Conservation (phyloP, 2,888 invertebrate genomes). For the Agrotis clavis region DNA sequence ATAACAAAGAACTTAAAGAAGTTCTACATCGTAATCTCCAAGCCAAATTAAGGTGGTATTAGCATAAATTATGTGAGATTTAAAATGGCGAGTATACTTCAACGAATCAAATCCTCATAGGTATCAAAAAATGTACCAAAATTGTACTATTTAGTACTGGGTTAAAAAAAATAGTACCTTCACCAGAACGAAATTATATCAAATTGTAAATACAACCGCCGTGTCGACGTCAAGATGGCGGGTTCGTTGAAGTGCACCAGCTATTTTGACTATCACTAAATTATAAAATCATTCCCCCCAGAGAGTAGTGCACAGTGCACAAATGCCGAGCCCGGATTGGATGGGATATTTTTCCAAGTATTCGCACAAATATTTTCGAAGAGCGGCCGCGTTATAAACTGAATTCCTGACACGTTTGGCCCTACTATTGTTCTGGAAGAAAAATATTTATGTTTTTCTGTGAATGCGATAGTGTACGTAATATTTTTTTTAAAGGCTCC, state of each 20-base stretch:
- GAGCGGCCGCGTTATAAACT: conserved; percentile 56
- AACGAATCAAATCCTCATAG: too few species aligned
- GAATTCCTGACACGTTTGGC: conserved; percentile 55
- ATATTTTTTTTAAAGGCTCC: too few species aligned
- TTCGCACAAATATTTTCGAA: conserved; percentile 64
- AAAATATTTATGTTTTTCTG: neutral
- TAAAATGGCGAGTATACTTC: too few species aligned
- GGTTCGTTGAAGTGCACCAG: too few species aligned
- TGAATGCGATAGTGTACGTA: too few species aligned
- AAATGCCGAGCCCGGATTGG: conserved; percentile 59
- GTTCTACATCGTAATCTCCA: neutral
- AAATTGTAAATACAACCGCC: too few species aligned
- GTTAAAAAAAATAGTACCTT: too few species aligned
- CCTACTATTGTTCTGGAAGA: conserved; percentile 31
- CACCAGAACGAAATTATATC: too few species aligned
- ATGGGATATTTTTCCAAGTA: conserved; percentile 63
- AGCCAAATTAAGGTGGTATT: neutral
- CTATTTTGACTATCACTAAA: conserved; percentile 12
- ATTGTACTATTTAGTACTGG: too few species aligned
- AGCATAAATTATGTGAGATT: conserved; percentile 55
- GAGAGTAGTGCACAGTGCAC: conserved; percentile 47
- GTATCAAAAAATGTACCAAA: too few species aligned
- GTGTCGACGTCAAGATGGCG: too few species aligned
- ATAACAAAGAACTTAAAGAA: conserved; percentile 7
- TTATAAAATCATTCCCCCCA: conserved; percentile 58